Percentiles rank a stretch among this genome's conserved stretches.
Evolutionary conservation across 2,888 invertebrate genomes (phyloP).

Genomic region (Eudasyphora cyanicolor): DNA sequence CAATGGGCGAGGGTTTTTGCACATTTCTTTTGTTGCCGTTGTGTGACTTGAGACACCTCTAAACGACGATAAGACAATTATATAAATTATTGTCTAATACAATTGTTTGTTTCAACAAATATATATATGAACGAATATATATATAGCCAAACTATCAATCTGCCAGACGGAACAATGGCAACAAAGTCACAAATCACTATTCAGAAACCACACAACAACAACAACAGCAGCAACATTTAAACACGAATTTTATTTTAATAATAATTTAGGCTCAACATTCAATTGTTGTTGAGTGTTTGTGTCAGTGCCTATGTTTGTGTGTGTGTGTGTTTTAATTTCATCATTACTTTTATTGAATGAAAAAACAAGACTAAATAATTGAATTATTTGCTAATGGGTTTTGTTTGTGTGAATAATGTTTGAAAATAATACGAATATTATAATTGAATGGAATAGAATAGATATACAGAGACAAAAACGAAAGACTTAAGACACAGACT

Average conservation of each 20-base stretch:
- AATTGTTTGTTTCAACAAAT: no score
- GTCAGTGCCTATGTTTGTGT: no score
- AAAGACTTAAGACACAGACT: constrained; percentile 28
- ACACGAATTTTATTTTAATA: constrained; percentile 21
- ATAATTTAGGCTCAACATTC: constrained; percentile 7
- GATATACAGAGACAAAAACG: not conserved
- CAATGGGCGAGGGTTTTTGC: constrained; percentile 2
- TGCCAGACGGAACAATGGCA: not conserved
- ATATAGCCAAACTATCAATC: no score
- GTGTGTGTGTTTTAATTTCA: no score
- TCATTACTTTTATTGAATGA: no score
- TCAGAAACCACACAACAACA: not conserved
- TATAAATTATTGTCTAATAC: constrained; percentile 27
- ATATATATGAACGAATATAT: no score
- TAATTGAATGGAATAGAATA: not conserved
- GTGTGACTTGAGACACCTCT: constrained; percentile 10
- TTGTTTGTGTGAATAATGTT: not conserved
- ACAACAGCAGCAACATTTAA: constrained; percentile 1
- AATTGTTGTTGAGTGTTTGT: not conserved
- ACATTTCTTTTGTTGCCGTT: constrained; percentile 14
- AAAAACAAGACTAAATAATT: not conserved
- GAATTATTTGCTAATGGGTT: not conserved
- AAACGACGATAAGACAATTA: constrained; percentile 17
- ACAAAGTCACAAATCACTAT: not conserved
- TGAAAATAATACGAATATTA: not conserved